Base-by-base conservation (phyloP, 2,113 vertebrate species). In the Dolichotis patagonum region DNA sequence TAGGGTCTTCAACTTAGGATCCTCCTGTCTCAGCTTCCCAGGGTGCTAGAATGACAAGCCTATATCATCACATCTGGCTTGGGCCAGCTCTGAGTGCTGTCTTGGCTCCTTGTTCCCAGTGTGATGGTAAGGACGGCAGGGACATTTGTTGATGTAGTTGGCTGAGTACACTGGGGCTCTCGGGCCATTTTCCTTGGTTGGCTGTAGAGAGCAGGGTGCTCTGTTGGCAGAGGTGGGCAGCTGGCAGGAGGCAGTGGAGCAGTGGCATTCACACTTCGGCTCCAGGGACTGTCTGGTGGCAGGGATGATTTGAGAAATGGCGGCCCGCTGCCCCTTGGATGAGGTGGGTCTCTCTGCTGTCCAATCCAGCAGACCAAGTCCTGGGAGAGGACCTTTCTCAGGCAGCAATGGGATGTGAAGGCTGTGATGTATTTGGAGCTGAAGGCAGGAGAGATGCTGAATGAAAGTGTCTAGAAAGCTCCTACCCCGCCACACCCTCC, bases 401-500 rank as follows among this genome's bases (percentile, higher is more conserved):
- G 85, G 60, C 49, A 56, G 87, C 12, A 73, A 6, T 3, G 80
- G 78, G 4, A 43, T 92, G 89, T 63, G 56, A 65, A 85, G 38
- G 49, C 58, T 75, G 84, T 75, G 84, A 95, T 93, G 56, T 95
- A 63, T 73, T 82, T 75, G 93, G 93, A 97, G 83, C 73, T 95
- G 78, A 93, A 95, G 73, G 71, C 90, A 41, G 0, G 32, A 92
- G 71, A 92, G 56, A 63, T 97, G 90, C 94, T 87, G 88, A 94
- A 93, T 95, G 92, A 97, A 97, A 97, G 94, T 95, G 97, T 98
- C 97, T 98, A 96, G 85, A 90, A 54, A 43, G 97, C 88, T 97
- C 96, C 62, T 96, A 32, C 13, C 0, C 0, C 1, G 0, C 97
- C 73, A 58, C 90, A 95, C 7, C 12, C 89, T 96, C 92, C 60